phyloP scores from a whole-genome alignment of 2,113 vertebrate species.

The Calcarius ornatus region DNA sequence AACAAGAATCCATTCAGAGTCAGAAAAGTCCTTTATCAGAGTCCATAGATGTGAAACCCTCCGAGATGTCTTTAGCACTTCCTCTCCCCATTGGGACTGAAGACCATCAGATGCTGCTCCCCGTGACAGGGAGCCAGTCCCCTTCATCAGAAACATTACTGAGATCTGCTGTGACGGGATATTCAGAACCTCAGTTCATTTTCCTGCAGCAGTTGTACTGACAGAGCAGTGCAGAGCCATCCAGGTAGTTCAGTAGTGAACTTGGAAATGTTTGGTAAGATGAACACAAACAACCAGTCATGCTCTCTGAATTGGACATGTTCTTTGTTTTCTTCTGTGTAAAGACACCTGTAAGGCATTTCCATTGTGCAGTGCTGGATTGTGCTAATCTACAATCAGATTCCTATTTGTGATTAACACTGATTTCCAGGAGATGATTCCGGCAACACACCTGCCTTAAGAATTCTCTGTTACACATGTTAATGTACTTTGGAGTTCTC shows the following conservation, averaged over 20 bases:
- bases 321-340: conserved; percentile 4
- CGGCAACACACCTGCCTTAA: conserved; percentile 50
- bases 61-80: conserved; percentile 75
- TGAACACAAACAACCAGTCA: conserved; percentile 24
- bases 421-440: background rate
- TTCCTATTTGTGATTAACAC: background rate
- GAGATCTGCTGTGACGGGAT: conserved; percentile 73
- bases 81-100: conserved; percentile 77
- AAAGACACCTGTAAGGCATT: conserved; percentile 36
- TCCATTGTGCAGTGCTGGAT: conserved; percentile 24
- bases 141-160: conserved; percentile 74
- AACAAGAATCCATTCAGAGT: conserved; percentile 71
- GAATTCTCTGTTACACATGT: background rate
- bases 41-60: conserved; percentile 76
- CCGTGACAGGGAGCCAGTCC: conserved; percentile 72
- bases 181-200: conserved; percentile 82
- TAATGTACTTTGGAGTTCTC: background rate
- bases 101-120: conserved; percentile 79
- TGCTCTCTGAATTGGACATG: background rate
- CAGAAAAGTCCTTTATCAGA: conserved; percentile 76
- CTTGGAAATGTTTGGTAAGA: conserved; percentile 7
- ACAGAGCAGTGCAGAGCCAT: conserved; percentile 31
- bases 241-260: background rate
- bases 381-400: background rate
- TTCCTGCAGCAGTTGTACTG: conserved; percentile 83